Conservation (phyloP, 1,140 invertebrate species). For the Chymomyza costata region DNA sequence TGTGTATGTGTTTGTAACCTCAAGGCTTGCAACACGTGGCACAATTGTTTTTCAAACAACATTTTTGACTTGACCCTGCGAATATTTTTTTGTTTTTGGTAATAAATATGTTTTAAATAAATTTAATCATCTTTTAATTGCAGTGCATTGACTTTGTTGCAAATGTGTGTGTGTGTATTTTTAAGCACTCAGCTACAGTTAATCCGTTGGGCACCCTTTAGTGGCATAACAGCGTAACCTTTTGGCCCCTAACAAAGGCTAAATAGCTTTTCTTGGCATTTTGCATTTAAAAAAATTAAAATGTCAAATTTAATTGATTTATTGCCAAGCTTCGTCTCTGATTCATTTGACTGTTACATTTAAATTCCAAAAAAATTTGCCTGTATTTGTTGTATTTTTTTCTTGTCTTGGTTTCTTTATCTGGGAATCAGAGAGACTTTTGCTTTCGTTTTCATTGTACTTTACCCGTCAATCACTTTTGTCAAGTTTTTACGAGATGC, state of each 20-base stretch:
- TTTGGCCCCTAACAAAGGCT: too few species aligned
- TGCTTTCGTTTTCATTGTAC: conserved; percentile 12
- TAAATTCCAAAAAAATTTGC: conserved; percentile 35
- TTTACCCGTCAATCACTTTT: conserved; percentile 27
- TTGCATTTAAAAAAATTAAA: too few species aligned
- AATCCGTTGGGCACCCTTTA: too few species aligned
- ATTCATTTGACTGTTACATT: conserved; percentile 43
- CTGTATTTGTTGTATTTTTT: conserved; percentile 22
- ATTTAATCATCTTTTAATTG: too few species aligned
- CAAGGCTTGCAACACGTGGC: conserved; percentile 26
- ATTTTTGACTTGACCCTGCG: too few species aligned
- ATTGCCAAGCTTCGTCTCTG: conserved; percentile 24
- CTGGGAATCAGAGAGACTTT: conserved; percentile 18
- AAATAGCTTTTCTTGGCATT: too few species aligned
- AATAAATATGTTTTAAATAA: neutral
- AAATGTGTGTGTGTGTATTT: too few species aligned
- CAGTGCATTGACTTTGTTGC: too few species aligned
- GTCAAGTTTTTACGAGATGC: conserved; percentile 3
- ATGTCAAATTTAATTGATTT: conserved; percentile 65
- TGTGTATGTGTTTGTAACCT: too few species aligned
- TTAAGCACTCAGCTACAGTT: too few species aligned
- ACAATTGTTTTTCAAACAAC: conserved; percentile 44
- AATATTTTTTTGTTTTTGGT: neutral
- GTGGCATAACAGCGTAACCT: too few species aligned
- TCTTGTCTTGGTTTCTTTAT: conserved; percentile 19